Conservation (phyloP, 1,140 invertebrate species). For the Trichonephila inaurata region DNA sequence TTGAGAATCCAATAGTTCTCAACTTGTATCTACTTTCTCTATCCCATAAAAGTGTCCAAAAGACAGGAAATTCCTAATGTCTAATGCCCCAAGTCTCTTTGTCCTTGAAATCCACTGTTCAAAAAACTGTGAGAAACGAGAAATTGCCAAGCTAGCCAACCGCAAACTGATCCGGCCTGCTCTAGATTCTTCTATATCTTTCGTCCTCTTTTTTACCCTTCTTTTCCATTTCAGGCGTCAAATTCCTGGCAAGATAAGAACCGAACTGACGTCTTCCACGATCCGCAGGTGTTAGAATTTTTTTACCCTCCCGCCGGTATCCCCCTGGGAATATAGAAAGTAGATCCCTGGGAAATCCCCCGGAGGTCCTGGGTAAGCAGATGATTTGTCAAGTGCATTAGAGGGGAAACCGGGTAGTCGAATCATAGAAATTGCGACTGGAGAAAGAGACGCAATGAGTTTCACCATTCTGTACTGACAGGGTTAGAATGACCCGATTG, state of each 20-base stretch:
- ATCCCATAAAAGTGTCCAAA: constrained; percentile 31
- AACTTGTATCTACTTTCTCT: constrained; percentile 29
- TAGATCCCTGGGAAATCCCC: constrained; percentile 72
- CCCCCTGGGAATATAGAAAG: constrained; percentile 67
- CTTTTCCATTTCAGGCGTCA: constrained; percentile 67
- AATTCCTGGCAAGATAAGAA: constrained; percentile 74
- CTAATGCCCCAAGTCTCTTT: constrained; percentile 23
- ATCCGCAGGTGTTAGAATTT: constrained; percentile 74
- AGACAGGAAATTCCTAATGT: constrained; percentile 32
- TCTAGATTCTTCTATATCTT: constrained; percentile 36
- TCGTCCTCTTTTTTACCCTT: constrained; percentile 35
- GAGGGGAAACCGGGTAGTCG: constrained; percentile 49
- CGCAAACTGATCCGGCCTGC: constrained; percentile 45
- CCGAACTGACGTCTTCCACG: constrained; percentile 57
- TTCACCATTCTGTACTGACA: neutral
- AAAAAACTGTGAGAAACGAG: constrained; percentile 50
- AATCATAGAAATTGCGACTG: constrained; percentile 43
- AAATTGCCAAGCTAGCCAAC: constrained; percentile 63
- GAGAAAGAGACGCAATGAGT: constrained; percentile 15
- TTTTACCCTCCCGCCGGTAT: neutral
- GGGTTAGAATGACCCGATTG: constrained; percentile 3
- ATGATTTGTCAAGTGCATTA: constrained; percentile 76
- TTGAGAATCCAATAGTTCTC: constrained; percentile 24
- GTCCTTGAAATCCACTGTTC: constrained; percentile 34
- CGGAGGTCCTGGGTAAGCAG: constrained; percentile 70